Conservation (phyloP, 2,888 invertebrate species). For the Odontothrips loti region DNA sequence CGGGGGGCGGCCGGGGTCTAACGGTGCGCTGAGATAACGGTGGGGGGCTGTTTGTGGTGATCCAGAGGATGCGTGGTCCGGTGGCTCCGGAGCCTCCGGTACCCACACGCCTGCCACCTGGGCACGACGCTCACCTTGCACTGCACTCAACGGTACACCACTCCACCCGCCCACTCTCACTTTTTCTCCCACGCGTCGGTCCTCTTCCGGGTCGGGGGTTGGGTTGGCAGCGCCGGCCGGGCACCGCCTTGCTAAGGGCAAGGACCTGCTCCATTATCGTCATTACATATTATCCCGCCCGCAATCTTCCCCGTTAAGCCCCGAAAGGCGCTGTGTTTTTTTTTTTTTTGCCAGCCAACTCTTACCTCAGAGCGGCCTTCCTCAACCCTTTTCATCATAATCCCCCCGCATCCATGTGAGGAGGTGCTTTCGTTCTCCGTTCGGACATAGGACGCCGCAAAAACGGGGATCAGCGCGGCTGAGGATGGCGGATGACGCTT, state of each 20-base stretch:
- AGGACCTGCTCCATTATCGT: background rate
- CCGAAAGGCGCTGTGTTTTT: background rate
- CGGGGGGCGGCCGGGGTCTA: background rate
- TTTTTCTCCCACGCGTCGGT: constrained; percentile 17
- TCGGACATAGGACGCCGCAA: too few relatives aligned
- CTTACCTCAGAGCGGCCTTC: too few relatives aligned
- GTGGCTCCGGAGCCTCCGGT: too few relatives aligned
- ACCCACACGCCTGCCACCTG: constrained; percentile 1
- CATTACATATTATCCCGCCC: background rate
- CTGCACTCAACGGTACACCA: background rate
- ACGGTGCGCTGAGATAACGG: background rate
- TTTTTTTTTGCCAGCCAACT: background rate
- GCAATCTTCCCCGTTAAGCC: background rate
- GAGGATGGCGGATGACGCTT: too few relatives aligned
- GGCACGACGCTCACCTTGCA: background rate
- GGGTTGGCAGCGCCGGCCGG: background rate
- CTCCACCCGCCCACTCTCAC: background rate
- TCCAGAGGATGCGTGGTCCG: too few relatives aligned
- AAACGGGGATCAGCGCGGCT: too few relatives aligned
- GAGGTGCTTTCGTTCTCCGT: too few relatives aligned
- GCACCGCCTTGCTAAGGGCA: background rate
- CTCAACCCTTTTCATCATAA: too few relatives aligned
- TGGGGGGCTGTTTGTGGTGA: background rate
- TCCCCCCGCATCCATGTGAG: too few relatives aligned
- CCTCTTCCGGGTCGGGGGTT: constrained; percentile 14